These are phyloP conservation scores for Rhagonycha fulva DNA, from an alignment of 2,888 invertebrate species.

Conservation along the genomic window DNA sequence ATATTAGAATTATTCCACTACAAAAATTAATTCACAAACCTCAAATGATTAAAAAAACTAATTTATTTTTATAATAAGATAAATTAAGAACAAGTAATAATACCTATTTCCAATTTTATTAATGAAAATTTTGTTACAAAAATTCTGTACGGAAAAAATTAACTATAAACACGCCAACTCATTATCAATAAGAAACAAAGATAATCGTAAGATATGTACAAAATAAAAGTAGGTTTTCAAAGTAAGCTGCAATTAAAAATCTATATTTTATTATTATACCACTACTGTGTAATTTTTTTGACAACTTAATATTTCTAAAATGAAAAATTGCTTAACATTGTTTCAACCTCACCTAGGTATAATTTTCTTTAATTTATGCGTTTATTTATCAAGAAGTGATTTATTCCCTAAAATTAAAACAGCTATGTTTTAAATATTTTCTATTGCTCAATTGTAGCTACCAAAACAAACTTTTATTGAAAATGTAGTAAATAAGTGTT, in stretches of 20 bases:
- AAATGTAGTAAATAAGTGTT: neutral
- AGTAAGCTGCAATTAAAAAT: neutral
- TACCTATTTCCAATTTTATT: neutral
- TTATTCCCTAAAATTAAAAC: neutral
- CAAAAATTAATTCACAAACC: neutral
- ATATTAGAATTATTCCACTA: too few relatives aligned
- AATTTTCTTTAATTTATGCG: neutral
- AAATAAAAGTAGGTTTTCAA: neutral
- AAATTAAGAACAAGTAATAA: neutral
- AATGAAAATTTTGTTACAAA: neutral
- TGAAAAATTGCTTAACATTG: neutral
- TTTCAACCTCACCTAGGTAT: neutral
- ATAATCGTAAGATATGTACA: neutral
- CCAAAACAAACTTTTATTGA: neutral
- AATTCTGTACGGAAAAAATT: neutral
- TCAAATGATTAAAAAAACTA: neutral
- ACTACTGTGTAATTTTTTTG: neutral
- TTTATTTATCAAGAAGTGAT: neutral
- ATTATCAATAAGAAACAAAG: neutral
- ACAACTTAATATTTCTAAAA: neutral
- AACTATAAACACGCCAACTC: neutral
- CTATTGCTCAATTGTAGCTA: neutral
- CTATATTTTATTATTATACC: neutral
- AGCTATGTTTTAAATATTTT: neutral
- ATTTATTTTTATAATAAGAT: neutral